These are phyloP conservation scores for Emydocephalus ijimae DNA, from an alignment of 2,113 vertebrate genomes.

Conservation along the genomic window DNA sequence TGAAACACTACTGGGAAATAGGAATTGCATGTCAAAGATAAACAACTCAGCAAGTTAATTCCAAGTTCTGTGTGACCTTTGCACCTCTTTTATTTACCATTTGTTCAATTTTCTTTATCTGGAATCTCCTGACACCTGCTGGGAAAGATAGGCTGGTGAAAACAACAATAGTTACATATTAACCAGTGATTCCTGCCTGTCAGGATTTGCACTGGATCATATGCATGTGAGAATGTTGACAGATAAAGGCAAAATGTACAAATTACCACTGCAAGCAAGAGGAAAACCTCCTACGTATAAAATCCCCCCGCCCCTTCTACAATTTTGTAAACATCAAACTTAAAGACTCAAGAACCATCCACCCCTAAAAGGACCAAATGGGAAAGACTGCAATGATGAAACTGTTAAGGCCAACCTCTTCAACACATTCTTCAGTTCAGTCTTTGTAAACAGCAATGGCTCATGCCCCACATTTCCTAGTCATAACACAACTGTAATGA, in stretches of 20 bases:
- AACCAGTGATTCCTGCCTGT: conserved; percentile 25
- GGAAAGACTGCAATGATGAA: no score
- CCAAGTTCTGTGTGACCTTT: conserved; percentile 53
- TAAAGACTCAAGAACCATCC: no score
- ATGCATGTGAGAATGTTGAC: conserved; percentile 24
- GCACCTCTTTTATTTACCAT: conserved; percentile 38
- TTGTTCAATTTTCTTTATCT: conserved; percentile 57
- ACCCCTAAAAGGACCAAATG: no score
- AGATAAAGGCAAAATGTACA: neutral
- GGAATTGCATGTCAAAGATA: conserved; percentile 14
- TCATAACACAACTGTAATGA: no score
- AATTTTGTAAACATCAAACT: no score
- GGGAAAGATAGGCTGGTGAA: conserved; percentile 24
- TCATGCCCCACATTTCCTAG: no score
- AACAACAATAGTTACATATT: conserved; percentile 22
- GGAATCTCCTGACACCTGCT: conserved; percentile 42
- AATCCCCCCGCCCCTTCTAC: no score
- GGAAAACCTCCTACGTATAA: no score
- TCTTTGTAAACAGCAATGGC: no score
- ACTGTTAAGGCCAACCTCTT: no score
- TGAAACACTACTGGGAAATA: conserved; percentile 45
- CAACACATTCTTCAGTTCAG: no score
- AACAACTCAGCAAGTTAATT: conserved; percentile 46
- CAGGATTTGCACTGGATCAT: conserved; percentile 43
- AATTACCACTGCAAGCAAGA: no score